A percentile compares a stretch with the other conserved stretches of the same genome.
Conservation (phyloP, 1,140 invertebrate species). For the Drosophila elegans region DNA sequence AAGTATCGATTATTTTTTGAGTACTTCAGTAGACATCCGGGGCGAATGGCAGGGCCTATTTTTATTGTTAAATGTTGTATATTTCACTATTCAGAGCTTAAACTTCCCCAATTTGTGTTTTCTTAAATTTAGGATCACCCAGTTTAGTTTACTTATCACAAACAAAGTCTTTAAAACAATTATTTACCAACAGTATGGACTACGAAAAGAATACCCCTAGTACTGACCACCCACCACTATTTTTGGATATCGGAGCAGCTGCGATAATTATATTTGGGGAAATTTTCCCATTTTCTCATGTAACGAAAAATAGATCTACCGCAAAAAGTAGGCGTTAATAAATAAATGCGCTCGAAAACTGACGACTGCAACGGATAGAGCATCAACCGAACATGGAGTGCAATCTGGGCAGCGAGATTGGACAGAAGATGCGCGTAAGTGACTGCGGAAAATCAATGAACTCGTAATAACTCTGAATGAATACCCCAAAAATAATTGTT, state of each 20-base stretch:
- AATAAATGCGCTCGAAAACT: conserved; percentile 7
- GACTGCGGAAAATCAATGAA: conserved; percentile 71
- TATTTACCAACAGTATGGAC: not conserved
- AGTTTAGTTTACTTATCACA: too few relatives aligned
- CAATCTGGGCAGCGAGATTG: conserved; percentile 87
- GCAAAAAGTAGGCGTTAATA: not conserved
- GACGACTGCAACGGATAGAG: not conserved
- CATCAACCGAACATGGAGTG: conserved; percentile 60
- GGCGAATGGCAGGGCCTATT: not conserved
- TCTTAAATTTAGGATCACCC: too few relatives aligned
- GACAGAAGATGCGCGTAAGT: conserved; percentile 89
- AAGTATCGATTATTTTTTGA: not conserved
- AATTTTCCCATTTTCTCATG: conserved; percentile 33
- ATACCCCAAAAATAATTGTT: conserved; percentile 12
- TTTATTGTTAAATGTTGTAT: not conserved
- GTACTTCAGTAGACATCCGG: too few relatives aligned
- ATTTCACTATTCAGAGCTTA: too few relatives aligned
- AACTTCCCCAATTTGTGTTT: too few relatives aligned
- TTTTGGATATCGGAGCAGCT: conserved; percentile 43
- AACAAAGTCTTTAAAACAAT: too few relatives aligned
- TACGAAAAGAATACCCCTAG: not conserved
- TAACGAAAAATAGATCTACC: conserved; percentile 10
- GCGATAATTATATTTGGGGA: conserved; percentile 49
- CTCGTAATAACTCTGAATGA: conserved; percentile 48
- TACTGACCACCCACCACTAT: conserved; percentile 22